Evolutionary conservation across 1,140 invertebrate species (phyloP), one percentile per base, ranked within the genome.

Genomic region (Drosophila willistoni): DNA sequence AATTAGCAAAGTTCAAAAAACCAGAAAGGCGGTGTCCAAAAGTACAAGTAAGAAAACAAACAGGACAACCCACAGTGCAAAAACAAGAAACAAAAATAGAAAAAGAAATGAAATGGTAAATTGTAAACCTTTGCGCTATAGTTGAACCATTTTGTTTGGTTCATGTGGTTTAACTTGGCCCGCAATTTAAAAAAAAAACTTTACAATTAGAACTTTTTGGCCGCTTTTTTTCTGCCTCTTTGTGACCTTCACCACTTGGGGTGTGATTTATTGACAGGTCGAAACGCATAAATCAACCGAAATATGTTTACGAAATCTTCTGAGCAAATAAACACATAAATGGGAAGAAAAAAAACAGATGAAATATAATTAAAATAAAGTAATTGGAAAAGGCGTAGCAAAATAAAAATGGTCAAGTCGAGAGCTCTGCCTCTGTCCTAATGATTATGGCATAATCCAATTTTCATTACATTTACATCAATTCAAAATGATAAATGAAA

Each of bases 401-500:
- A 14, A n/a, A 17, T 29, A 54, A 22, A 47, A 34, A 41, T 14
- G 44, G 64, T 74, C 54, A 78, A 56, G 29, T 10, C 34, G 3
- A 68, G 10, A 64, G 41, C 51, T 64, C 55, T 64, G 44, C n/a
- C 42, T 41, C 29, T 39, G n/a, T 17, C 51, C 71, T 66, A 83
- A 87, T 89, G 84, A 89, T 81, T 84, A 89, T 68, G 69, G 69
- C 66, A 84, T 87, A 83, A 89, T 84, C 81, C 84, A 72, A 84
- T 70, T 89, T 89, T 89, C 84, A 87, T 87, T 87, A 81, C 80
- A 79, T 71, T 81, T 78, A 71, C 81, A 89, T 81, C 84, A 89
- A 71, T 80, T 69, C 64, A 51, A 68, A 76, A 87, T 89, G 84
- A 87, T 89, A 89, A 87, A 87, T 84, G 80, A 84, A 87, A 87